A percentile compares a stretch with the other conserved stretches of the same genome.
phyloP scores from a whole-genome alignment of 2,113 vertebrate species.

The Struthidea cinerea region DNA sequence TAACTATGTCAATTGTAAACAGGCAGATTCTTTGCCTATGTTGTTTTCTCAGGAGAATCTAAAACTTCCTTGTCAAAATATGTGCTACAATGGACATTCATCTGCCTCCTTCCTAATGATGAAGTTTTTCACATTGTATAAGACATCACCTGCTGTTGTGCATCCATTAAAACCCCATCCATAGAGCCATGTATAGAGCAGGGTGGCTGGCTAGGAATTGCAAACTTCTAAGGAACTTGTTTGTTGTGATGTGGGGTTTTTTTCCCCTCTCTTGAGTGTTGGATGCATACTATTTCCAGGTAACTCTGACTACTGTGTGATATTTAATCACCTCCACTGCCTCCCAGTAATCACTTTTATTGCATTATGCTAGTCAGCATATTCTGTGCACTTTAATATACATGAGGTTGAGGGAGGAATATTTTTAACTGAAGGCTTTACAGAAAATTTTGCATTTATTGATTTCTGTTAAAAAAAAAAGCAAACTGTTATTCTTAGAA shows the following conservation, averaged over 20 bases:
- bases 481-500: slow-evolving; percentile 56
- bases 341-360: slow-evolving; percentile 64
- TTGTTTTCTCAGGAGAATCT: slow-evolving; percentile 44
- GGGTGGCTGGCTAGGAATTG: background rate
- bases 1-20: slow-evolving; percentile 25
- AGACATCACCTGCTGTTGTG: background rate
- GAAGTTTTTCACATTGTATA: slow-evolving; percentile 19
- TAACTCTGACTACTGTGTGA: slow-evolving; percentile 48
- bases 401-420: slow-evolving; percentile 69
- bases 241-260: background rate
- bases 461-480: slow-evolving; percentile 50
- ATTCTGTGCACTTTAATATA: slow-evolving; percentile 72
- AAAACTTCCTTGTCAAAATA: slow-evolving; percentile 54
- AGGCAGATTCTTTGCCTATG: slow-evolving; percentile 11
- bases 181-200: background rate
- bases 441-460: slow-evolving; percentile 69
- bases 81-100: slow-evolving; percentile 28
- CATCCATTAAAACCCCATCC: slow-evolving; percentile 27
- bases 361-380: slow-evolving; percentile 69
- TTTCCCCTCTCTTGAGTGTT: background rate
- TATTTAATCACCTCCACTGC: slow-evolving; percentile 67
- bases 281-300: slow-evolving; percentile 55
- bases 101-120: slow-evolving; percentile 45
- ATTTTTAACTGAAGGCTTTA: slow-evolving; percentile 68
- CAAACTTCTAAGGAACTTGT: background rate